Percentiles rank a stretch among this genome's conserved stretches.
phyloP scores from a whole-genome alignment of 2,888 invertebrate species.

The Chorisops tibialis region DNA sequence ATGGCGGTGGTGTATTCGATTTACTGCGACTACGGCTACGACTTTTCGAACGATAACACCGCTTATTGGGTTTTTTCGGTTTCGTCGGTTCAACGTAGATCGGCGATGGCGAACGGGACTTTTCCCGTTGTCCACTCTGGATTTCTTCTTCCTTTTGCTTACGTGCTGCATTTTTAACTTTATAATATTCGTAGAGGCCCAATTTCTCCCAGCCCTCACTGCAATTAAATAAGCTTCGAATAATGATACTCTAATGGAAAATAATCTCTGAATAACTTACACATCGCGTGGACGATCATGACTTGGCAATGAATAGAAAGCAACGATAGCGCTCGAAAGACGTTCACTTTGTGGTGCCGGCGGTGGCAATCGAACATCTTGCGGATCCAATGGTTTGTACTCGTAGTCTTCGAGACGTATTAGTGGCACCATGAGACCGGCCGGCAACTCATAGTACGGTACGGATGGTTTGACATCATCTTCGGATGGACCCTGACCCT shows the following conservation, averaged over 20 bases:
- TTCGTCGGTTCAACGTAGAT: constrained; percentile 67
- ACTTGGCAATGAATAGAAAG: constrained; percentile 91
- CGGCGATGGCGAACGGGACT: constrained; percentile 76
- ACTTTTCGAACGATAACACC: constrained; percentile 65
- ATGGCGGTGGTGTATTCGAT: constrained; percentile 36
- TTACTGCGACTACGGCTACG: constrained; percentile 57
- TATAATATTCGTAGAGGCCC: constrained; percentile 95
- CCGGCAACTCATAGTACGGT: constrained; percentile 95
- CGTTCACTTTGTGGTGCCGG: constrained; percentile 94
- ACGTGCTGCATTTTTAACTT: constrained; percentile 88
- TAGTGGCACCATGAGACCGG: constrained; percentile 96
- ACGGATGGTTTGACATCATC: constrained; percentile 84
- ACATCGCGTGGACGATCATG: constrained; percentile 93
- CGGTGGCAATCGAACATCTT: constrained; percentile 86
- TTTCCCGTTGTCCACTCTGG: constrained; percentile 64
- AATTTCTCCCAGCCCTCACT: constrained; percentile 98
- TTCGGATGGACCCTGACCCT: constrained; percentile 47
- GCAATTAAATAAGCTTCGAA: constrained; percentile 38
- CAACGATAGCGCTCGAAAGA: constrained; percentile 88
- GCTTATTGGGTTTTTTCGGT: constrained; percentile 51
- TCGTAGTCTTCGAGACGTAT: constrained; percentile 88
- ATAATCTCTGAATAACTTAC: constrained; percentile 52
- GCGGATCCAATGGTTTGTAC: constrained; percentile 87
- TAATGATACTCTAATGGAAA: neutral
- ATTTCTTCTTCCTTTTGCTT: constrained; percentile 85